These are phyloP conservation scores for Coptotermes formosanus DNA, from an alignment of 1,140 invertebrate species.

Conservation along the genomic window DNA sequence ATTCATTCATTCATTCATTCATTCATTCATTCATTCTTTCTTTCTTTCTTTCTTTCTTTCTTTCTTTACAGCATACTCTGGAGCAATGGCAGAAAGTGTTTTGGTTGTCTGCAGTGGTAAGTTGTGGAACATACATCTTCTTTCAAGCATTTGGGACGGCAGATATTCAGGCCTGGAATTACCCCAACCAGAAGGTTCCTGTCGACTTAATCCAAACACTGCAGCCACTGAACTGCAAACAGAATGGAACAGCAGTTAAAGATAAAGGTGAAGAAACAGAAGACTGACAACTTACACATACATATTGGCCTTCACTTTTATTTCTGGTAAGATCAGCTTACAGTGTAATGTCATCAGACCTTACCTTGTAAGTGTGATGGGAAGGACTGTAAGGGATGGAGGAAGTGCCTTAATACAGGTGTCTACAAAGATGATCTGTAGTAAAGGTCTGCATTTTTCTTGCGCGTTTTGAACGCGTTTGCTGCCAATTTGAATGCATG, in stretches of 20 bases:
- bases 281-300: background rate
- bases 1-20: too few relatives aligned
- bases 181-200: slow-evolving; percentile 41
- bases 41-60: too few relatives aligned
- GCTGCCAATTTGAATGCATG: too few relatives aligned
- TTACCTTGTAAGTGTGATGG: background rate
- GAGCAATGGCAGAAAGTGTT: slow-evolving; percentile 73
- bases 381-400: background rate
- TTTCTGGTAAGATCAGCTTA: background rate
- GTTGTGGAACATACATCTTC: slow-evolving; percentile 63
- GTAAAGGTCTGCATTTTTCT: too few relatives aligned
- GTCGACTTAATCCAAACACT: background rate
- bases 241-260: background rate
- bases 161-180: slow-evolving; percentile 63
- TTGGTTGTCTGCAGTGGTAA: slow-evolving; percentile 61
- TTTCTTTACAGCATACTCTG: background rate
- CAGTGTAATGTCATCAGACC: background rate
- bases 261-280: background rate
- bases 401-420: background rate
- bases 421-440: background rate
- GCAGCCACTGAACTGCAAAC: background rate
- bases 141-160: slow-evolving; percentile 69
- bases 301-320: background rate
- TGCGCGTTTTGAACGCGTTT: too few relatives aligned
- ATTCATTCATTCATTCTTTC: too few relatives aligned